phyloP scores from a whole-genome alignment of 2,113 vertebrate genomes.

The Pagrus major region DNA sequence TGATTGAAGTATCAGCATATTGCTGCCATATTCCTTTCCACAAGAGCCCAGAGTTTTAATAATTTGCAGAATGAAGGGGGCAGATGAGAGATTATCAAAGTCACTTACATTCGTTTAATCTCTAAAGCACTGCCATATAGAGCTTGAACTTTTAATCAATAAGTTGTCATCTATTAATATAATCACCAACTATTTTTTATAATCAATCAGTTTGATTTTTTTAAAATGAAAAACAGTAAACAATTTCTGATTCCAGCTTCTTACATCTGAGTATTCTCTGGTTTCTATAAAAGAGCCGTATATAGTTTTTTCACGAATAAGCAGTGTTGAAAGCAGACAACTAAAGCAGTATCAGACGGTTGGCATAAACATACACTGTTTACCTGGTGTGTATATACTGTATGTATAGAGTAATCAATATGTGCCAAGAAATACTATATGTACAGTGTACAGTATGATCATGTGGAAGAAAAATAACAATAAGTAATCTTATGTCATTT shows the following conservation, averaged over 20 bases:
- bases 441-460: slow-evolving; percentile 75
- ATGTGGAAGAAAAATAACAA: slow-evolving; percentile 84
- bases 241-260: too few relatives aligned
- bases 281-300: slow-evolving; percentile 41
- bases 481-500: slow-evolving; percentile 87
- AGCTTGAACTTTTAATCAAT: too few relatives aligned
- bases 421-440: slow-evolving; percentile 74
- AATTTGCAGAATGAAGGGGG: slow-evolving; percentile 73
- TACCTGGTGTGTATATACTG: slow-evolving; percentile 36
- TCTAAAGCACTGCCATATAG: slow-evolving; percentile 69
- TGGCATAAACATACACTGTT: slow-evolving; percentile 36
- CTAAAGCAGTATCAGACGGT: slow-evolving; percentile 34
- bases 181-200: too few relatives aligned
- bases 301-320: slow-evolving; percentile 49
- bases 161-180: too few relatives aligned
- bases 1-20: slow-evolving; percentile 84
- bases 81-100: slow-evolving; percentile 72
- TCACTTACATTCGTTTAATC: slow-evolving; percentile 68
- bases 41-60: slow-evolving; percentile 74
- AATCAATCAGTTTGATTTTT: too few relatives aligned
- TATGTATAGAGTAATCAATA: slow-evolving; percentile 72
- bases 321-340: slow-evolving; percentile 30
- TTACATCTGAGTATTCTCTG: too few relatives aligned
- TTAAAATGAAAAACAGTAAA: too few relatives aligned
- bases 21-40: slow-evolving; percentile 80